Evolutionary conservation across 2,113 vertebrate genomes (phyloP).

Genomic region (Protobothrops mucrosquamatus): DNA sequence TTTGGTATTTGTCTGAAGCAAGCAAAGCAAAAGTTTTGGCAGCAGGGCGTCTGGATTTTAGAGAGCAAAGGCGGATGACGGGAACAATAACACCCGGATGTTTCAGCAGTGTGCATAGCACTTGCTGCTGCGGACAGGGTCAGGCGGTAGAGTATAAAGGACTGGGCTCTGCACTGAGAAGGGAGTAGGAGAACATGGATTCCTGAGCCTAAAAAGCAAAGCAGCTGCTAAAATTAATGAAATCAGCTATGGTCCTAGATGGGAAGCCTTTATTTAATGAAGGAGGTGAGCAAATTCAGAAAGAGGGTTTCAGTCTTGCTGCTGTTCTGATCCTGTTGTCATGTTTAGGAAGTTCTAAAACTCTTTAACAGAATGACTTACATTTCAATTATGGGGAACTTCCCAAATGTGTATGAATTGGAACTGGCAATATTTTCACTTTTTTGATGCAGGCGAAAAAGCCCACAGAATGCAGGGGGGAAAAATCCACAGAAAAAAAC

Average conservation of each 20-base stretch:
- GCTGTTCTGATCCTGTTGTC: not conserved
- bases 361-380: not conserved
- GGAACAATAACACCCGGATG: not conserved
- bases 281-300: not conserved
- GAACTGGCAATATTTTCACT: not conserved
- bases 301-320: not conserved
- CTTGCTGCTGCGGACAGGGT: conserved; percentile 49
- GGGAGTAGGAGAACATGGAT: not conserved
- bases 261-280: not conserved
- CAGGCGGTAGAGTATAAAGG: conserved; percentile 51
- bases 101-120: conserved; percentile 22
- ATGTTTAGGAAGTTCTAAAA: not conserved
- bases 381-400: not conserved
- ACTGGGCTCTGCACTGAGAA: conserved; percentile 24
- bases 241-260: not conserved
- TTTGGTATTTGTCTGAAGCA: not conserved
- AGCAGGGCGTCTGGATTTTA: not conserved
- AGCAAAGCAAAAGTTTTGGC: not conserved
- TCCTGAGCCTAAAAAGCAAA: not conserved
- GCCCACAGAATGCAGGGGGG: not conserved
- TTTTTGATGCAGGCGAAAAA: not conserved
- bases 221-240: not conserved
- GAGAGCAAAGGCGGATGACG: not conserved
- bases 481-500: not conserved
- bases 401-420: not conserved